Evolutionary conservation across 2,888 invertebrate species (phyloP).

Genomic region (Autographa pulchrina): DNA sequence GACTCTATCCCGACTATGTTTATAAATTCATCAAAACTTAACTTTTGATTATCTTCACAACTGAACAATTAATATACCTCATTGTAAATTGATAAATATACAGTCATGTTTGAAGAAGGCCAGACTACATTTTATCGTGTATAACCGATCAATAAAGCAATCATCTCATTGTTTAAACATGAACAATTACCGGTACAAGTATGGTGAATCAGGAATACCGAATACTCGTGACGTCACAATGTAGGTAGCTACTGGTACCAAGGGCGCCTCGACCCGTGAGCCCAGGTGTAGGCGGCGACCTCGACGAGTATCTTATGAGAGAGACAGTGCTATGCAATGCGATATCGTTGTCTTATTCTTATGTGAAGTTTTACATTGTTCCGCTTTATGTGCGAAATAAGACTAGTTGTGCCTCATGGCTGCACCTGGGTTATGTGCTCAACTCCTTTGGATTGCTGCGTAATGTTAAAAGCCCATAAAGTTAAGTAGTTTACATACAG

Average conservation of each 20-base stretch:
- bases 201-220: slow-evolving; percentile 36
- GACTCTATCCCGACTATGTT: too few relatives aligned
- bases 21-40: too few relatives aligned
- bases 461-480: too few relatives aligned
- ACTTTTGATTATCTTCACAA: too few relatives aligned
- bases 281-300: slow-evolving; percentile 14
- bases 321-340: background rate
- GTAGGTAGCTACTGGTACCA: slow-evolving; percentile 3
- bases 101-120: background rate
- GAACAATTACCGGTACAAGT: background rate
- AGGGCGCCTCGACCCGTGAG: slow-evolving; percentile 20
- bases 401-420: too few relatives aligned
- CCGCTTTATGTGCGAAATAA: background rate
- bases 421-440: too few relatives aligned
- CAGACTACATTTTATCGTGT: background rate
- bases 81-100: background rate
- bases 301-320: background rate
- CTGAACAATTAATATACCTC: too few relatives aligned
- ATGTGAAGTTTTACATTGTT: background rate
- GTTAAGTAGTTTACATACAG: too few relatives aligned
- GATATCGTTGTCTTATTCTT: background rate
- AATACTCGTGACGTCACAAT: background rate
- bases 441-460: too few relatives aligned
- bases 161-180: slow-evolving; percentile 4
- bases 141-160: background rate